Percentiles rank a stretch among this genome's conserved stretches.
Evolutionary conservation across 2,113 vertebrate species (phyloP).

Genomic region (Sphaerodactylus townsendi): DNA sequence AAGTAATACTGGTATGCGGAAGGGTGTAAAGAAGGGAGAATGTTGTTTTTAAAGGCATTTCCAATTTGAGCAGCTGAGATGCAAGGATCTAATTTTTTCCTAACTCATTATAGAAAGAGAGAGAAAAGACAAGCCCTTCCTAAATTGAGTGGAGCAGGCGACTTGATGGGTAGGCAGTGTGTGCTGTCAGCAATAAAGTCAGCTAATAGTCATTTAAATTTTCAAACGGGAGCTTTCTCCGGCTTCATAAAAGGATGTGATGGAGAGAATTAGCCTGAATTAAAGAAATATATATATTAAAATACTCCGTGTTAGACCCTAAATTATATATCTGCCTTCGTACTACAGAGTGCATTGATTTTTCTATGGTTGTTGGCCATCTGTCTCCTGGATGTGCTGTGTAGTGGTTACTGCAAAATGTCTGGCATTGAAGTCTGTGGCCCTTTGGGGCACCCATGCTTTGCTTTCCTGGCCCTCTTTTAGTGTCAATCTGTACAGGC

Average conservation of each 20-base stretch:
- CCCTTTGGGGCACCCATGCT: not conserved
- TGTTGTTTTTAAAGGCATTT: not conserved
- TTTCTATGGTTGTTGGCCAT: not conserved
- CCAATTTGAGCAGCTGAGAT: not conserved
- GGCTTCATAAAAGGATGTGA: not conserved
- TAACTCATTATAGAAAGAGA: not conserved
- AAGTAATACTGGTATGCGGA: not conserved
- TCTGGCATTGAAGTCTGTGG: not conserved
- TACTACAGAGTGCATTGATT: not conserved
- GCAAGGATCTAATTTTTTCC: not conserved
- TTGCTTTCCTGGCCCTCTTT: not conserved
- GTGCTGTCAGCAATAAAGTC: not conserved
- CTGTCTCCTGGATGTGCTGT: not conserved
- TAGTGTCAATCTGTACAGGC: not conserved
- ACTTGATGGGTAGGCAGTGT: not conserved
- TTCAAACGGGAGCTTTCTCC: not conserved
- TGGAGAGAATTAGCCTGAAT: not conserved
- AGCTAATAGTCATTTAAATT: constrained; percentile 25
- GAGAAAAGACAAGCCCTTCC: not conserved
- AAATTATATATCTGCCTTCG: not conserved
- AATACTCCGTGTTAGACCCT: not conserved
- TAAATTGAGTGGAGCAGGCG: constrained; percentile 10
- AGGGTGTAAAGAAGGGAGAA: not conserved
- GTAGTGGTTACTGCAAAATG: not conserved
- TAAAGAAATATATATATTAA: not conserved